Conservation (phyloP, 2,797 vertebrate species). For the Apodemus agrarius region DNA sequence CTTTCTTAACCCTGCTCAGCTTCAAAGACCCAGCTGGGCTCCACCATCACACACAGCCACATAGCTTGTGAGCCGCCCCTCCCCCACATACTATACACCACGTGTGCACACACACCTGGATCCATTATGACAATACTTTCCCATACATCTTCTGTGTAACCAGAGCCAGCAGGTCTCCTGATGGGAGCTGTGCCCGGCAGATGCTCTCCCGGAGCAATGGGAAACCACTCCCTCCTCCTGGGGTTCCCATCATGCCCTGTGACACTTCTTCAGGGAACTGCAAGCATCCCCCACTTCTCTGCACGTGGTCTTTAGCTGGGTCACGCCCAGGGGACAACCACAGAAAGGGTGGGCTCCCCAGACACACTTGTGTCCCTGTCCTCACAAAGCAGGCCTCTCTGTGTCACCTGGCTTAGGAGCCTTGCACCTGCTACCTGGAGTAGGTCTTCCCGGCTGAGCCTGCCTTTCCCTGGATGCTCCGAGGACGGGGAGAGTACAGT, state of each 20-base stretch:
- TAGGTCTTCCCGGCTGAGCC: not conserved
- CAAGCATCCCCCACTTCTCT: not conserved
- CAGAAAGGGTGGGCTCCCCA: not conserved
- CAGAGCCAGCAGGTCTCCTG: not conserved
- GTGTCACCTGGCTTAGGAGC: not conserved
- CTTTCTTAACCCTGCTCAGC: not conserved
- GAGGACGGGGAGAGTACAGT: not conserved
- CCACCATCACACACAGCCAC: not conserved
- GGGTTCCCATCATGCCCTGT: rapidly evolving
- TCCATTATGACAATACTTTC: not conserved
- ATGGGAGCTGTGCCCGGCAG: rapidly evolving
- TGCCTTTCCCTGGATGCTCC: not conserved
- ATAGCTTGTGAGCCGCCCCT: not conserved
- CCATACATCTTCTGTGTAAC: rapidly evolving
- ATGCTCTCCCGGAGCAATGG: not conserved
- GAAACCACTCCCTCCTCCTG: too few relatives aligned
- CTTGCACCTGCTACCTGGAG: rapidly evolving
- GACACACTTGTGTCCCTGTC: not conserved
- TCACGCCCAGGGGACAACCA: not conserved
- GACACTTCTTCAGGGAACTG: not conserved
- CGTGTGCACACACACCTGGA: rapidly evolving
- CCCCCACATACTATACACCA: not conserved
- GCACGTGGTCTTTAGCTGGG: not conserved
- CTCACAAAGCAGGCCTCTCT: not conserved
- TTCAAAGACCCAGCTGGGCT: not conserved